Conservation (phyloP, 2,888 invertebrate species). For the Timandra comae region DNA sequence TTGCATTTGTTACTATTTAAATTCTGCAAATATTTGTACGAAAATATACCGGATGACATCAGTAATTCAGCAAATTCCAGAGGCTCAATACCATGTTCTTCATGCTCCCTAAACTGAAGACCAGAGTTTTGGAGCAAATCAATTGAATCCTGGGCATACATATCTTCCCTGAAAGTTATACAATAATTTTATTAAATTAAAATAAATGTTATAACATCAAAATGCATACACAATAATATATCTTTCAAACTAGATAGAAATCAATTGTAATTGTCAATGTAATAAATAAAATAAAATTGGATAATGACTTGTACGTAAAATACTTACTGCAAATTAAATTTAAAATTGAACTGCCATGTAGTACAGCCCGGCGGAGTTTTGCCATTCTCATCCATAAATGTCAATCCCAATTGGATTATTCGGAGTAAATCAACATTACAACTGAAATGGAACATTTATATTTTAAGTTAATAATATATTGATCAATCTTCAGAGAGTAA, state of each 20-base stretch:
- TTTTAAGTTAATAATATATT: no score
- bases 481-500: no score
- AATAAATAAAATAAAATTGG: no score
- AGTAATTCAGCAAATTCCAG: slow-evolving; percentile 97
- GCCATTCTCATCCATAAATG: slow-evolving; percentile 98
- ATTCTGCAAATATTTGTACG: no score
- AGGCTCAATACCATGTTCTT: slow-evolving; percentile 98
- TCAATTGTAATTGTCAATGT: no score
- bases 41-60: slow-evolving; percentile 89
- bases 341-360: slow-evolving; percentile 99
- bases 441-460: no score
- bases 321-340: slow-evolving; percentile 96
- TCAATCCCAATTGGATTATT: slow-evolving; percentile 97
- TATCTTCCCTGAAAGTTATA: slow-evolving; percentile 98
- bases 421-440: slow-evolving; percentile 98
- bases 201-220: no score
- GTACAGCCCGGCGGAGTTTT: slow-evolving; percentile 95
- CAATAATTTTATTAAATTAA: no score
- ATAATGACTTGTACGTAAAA: no score
- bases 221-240: no score
- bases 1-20: background rate
- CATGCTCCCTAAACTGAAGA: slow-evolving; percentile 97
- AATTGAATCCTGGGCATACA: slow-evolving; percentile 99
- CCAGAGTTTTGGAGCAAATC: slow-evolving; percentile 97
- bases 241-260: no score